phyloP scores from a whole-genome alignment of 2,113 vertebrate species.

The Misgurnus mizolepis region DNA sequence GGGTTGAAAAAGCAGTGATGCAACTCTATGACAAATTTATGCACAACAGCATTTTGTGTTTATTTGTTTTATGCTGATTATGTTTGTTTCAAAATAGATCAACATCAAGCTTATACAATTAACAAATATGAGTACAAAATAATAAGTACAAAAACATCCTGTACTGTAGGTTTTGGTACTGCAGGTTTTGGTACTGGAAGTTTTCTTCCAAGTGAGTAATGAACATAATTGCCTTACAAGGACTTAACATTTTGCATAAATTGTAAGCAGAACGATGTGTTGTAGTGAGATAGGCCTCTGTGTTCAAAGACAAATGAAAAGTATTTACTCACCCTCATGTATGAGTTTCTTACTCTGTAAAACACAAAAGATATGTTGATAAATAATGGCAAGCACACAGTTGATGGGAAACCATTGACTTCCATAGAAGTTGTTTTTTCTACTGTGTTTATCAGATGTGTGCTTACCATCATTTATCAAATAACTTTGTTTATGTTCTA shows the following conservation, averaged over 20 bases:
- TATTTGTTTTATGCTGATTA: too few species aligned
- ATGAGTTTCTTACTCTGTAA: too few species aligned
- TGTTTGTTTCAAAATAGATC: too few species aligned
- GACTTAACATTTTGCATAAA: neutral
- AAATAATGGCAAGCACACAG: too few species aligned
- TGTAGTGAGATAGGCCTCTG: neutral
- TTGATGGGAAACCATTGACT: too few species aligned
- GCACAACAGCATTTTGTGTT: too few species aligned
- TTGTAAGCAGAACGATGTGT: conserved; percentile 1
- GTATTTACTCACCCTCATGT: too few species aligned
- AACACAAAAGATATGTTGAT: too few species aligned
- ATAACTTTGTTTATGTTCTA: too few species aligned
- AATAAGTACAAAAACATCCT: conserved; percentile 1
- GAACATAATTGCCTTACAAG: conserved; percentile 21
- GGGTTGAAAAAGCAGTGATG: neutral
- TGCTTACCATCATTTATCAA: too few species aligned
- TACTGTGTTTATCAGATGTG: neutral
- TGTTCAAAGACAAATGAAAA: too few species aligned
- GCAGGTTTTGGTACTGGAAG: conserved; percentile 26
- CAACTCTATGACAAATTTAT: neutral
- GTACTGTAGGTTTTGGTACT: neutral
- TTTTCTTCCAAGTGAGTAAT: conserved; percentile 18
- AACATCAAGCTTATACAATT: neutral
- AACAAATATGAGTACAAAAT: neutral
- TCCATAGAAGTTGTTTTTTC: neutral